phyloP scores from a whole-genome alignment of 2,113 vertebrate species.

The Callospermophilus lateralis region DNA sequence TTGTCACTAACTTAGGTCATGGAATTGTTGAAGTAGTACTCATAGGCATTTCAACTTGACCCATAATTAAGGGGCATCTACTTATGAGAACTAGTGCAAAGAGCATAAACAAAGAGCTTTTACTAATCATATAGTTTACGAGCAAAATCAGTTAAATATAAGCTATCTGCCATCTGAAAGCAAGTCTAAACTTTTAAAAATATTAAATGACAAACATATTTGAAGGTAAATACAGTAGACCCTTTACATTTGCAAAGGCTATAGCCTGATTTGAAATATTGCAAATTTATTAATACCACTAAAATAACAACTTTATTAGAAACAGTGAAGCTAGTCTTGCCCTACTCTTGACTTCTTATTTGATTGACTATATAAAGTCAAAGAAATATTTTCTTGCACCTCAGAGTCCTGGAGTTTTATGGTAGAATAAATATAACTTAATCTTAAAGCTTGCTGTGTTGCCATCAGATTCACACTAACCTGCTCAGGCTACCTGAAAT shows the following conservation, averaged over 20 bases:
- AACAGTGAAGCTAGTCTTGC: background rate
- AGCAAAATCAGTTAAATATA: constrained; percentile 28
- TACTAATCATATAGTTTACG: background rate
- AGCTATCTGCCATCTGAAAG: background rate
- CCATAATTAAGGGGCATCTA: background rate
- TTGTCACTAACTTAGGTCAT: background rate
- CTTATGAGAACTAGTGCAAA: background rate
- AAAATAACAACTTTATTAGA: constrained; percentile 6
- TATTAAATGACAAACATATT: background rate
- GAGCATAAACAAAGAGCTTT: background rate
- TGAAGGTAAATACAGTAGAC: constrained; percentile 5
- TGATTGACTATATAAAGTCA: background rate
- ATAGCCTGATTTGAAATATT: background rate
- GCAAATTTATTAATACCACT: constrained; percentile 24
- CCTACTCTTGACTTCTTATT: background rate
- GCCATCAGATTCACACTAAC: background rate
- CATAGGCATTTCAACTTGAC: background rate
- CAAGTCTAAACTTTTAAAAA: background rate
- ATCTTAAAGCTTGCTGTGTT: background rate
- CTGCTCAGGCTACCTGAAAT: background rate
- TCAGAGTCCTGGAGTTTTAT: background rate
- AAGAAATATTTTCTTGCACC: background rate
- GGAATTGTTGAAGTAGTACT: background rate
- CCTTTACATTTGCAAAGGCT: background rate
- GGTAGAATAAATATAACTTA: constrained; percentile 15